Base-by-base conservation (phyloP, 2,113 vertebrate species). In the Eptesicus fuscus region DNA sequence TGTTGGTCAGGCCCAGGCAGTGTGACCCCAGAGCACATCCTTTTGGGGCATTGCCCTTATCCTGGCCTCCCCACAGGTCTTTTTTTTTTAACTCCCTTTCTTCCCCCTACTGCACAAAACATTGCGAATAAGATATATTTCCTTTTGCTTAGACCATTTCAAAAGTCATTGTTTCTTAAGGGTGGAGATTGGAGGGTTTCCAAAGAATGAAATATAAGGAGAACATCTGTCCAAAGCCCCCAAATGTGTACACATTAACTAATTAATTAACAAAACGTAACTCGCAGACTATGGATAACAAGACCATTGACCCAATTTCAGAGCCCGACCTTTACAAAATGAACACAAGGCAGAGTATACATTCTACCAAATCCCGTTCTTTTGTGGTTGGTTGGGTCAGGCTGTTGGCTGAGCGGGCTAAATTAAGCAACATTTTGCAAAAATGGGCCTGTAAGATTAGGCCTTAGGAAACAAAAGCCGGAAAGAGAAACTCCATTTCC, bases 131-230 rank as follows among this genome's bases (percentile, higher is more conserved):
- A 90, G 56, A 79, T 92, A 7, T 61, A 59, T 59, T 94, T 96
- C 88, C 93, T 92, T 95, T 74, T 89, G 47, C 44, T 84, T 67
- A 92, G 65, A 69, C 42, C 28, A 35, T 96, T 93, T 97, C 9
- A 23, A 96, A 95, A 96, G 93, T 78, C 77, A 88, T 83, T 93
- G 88, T 94, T 96, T 79, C 93, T 95, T 91, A 82, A 87, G 47
- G 35, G 47, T 51, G 28, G 83, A 88, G 16, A 74, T 65, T 91
- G 82, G 91, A 94, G 25, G 37, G 30, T 88, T 95, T 95, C 89
- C 89, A 94, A 88, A 93, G 73, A 91, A 78, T 69, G 59, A 88
- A 95, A 47, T 69, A 49, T 25, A 82, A 74, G 16, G 78, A 88
- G 42, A 77, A 86, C 79, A 76, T 94, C 89, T 71, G 95, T 70